phyloP scores from a whole-genome alignment of 2,888 invertebrate genomes.

The Parnassius glacialis region DNA sequence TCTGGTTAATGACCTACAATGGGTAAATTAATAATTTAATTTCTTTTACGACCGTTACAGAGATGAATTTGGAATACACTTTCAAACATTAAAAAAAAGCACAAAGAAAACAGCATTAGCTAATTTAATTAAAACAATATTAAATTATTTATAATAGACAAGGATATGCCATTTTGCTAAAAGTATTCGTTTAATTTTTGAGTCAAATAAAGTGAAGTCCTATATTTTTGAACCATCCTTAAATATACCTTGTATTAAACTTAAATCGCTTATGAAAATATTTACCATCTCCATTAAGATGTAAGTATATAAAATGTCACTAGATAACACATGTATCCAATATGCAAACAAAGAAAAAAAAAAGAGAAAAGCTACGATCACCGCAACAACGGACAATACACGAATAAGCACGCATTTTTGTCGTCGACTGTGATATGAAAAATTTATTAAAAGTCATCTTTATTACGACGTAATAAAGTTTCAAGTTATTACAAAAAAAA shows the following conservation, averaged over 20 bases:
- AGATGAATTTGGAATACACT: conserved; percentile 10
- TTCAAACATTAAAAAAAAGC: background rate
- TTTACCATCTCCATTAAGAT: conserved; percentile 15
- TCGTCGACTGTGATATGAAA: background rate
- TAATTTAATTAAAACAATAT: background rate
- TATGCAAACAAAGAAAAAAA: conserved; percentile 15
- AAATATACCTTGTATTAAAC: too few species aligned
- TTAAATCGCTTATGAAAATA: too few species aligned
- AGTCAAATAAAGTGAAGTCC: too few species aligned
- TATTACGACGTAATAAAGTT: background rate
- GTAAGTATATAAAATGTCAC: conserved; percentile 1
- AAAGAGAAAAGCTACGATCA: conserved; percentile 11
- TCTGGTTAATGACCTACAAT: conserved; percentile 63
- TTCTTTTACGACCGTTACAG: conserved; percentile 22
- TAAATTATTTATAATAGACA: too few species aligned
- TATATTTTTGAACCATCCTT: background rate
- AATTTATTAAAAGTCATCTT: background rate
- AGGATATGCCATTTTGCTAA: too few species aligned
- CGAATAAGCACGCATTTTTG: background rate
- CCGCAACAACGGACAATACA: background rate
- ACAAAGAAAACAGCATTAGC: background rate
- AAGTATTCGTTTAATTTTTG: too few species aligned
- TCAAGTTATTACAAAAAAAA: background rate
- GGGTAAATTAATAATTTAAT: conserved; percentile 39
- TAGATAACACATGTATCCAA: background rate